A percentile compares a stretch with the other conserved stretches of the same genome.
phyloP scores from a whole-genome alignment of 2,888 invertebrate genomes.

The Catocala nupta region DNA sequence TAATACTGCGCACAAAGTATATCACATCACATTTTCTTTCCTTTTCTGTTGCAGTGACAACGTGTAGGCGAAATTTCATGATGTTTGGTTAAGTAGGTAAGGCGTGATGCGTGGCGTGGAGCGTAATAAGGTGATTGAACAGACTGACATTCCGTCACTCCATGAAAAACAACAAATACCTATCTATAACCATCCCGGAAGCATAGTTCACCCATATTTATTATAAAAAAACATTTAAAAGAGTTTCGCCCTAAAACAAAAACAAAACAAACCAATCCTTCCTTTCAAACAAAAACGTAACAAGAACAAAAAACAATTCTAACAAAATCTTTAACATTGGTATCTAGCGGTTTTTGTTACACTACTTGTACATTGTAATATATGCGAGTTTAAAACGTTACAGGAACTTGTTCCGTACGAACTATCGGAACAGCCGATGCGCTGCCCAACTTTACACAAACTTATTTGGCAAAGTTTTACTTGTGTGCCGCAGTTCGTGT shows the following conservation, averaged over 20 bases:
- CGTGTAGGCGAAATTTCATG: too few relatives aligned
- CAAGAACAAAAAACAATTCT: background rate
- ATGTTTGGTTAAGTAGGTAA: too few relatives aligned
- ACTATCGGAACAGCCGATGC: slow-evolving; percentile 26
- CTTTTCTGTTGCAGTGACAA: too few relatives aligned
- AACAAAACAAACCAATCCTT: background rate
- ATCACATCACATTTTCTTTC: too few relatives aligned
- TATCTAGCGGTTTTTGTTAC: background rate
- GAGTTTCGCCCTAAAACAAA: background rate
- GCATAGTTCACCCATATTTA: too few relatives aligned
- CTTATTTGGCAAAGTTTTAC: slow-evolving; percentile 30
- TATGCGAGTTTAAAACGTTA: slow-evolving; percentile 12
- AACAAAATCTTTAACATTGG: background rate
- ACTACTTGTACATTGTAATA: slow-evolving; percentile 2
- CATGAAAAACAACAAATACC: too few relatives aligned
- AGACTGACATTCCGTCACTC: too few relatives aligned
- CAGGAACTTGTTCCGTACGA: slow-evolving; percentile 33
- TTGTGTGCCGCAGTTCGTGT: slow-evolving; percentile 10
- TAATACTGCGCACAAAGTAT: too few relatives aligned
- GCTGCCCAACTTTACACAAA: slow-evolving; percentile 33
- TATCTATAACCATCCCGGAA: too few relatives aligned
- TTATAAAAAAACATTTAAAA: too few relatives aligned
- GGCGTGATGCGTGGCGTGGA: too few relatives aligned
- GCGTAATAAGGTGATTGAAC: too few relatives aligned
- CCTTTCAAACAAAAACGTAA: background rate